phyloP scores from a whole-genome alignment of 1,140 invertebrate genomes.

The Whitmania pigra region DNA sequence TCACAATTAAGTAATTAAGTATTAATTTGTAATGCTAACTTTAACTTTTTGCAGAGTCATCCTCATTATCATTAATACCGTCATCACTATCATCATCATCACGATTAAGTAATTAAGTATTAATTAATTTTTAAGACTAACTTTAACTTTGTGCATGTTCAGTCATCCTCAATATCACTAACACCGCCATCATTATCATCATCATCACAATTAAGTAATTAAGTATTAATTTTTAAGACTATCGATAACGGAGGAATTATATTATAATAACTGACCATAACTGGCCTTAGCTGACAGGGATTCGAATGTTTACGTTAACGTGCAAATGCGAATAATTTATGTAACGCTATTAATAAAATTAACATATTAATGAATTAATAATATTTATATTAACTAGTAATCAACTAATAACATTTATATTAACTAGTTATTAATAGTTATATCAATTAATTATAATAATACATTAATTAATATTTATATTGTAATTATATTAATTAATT shows the following conservation, averaged over 20 bases:
- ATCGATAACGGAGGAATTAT: too few relatives aligned
- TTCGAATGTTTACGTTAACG: not conserved
- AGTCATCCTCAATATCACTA: not conserved
- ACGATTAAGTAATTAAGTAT: too few relatives aligned
- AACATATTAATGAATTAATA: not conserved
- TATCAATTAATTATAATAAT: not conserved
- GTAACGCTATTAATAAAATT: not conserved
- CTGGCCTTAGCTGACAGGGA: too few relatives aligned
- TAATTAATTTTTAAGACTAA: too few relatives aligned
- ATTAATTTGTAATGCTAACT: not conserved
- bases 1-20: not conserved
- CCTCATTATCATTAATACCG: not conserved
- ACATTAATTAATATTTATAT: too few relatives aligned
- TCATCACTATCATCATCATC: not conserved
- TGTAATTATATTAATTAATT: not conserved
- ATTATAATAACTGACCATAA: too few relatives aligned
- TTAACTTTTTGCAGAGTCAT: not conserved
- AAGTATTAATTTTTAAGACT: too few relatives aligned
- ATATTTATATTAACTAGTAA: too few relatives aligned
- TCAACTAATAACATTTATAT: too few relatives aligned
- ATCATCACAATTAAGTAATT: not conserved
- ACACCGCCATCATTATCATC: not conserved
- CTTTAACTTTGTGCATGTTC: too few relatives aligned
- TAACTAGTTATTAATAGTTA: too few relatives aligned
- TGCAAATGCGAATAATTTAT: too few relatives aligned